Percentiles rank a stretch among this genome's conserved stretches.
Evolutionary conservation across 2,888 invertebrate genomes (phyloP).

Genomic region (Hybos culiciformis): DNA sequence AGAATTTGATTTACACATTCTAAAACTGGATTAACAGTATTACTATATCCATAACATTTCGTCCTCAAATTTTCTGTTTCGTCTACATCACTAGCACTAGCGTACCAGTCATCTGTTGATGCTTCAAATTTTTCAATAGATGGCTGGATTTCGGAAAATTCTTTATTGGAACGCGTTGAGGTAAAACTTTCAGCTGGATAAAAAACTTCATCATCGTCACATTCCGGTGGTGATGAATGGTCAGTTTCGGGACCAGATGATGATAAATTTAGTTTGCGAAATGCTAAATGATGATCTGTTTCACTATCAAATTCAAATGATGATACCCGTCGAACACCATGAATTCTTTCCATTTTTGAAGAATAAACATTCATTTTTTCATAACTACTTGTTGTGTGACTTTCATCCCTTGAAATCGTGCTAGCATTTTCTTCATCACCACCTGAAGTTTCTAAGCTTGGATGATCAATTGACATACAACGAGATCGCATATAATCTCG

Average conservation of each 20-base stretch:
- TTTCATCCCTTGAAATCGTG: conserved; percentile 27
- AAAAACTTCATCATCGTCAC: conserved; percentile 19
- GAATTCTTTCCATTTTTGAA: conserved; percentile 43
- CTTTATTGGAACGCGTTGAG: conserved; percentile 20
- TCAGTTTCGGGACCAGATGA: background rate
- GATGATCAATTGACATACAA: conserved; percentile 30
- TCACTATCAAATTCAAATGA: conserved; percentile 27
- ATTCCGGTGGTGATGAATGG: conserved; percentile 18
- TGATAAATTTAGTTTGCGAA: conserved; percentile 6
- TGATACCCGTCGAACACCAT: conserved; percentile 39
- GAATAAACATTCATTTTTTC: conserved; percentile 37
- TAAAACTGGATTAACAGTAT: conserved; percentile 66
- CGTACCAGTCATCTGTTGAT: conserved; percentile 60
- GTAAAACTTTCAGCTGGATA: background rate
- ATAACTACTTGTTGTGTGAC: conserved; percentile 21
- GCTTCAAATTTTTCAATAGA: conserved; percentile 32
- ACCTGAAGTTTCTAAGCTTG: conserved; percentile 20
- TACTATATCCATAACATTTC: conserved; percentile 35
- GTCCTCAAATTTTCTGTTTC: conserved; percentile 32
- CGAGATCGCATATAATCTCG: conserved; percentile 34
- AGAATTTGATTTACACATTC: conserved; percentile 76
- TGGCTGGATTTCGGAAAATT: conserved; percentile 31
- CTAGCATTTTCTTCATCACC: conserved; percentile 24
- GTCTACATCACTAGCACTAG: conserved; percentile 64
- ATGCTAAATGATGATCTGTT: conserved; percentile 15